Conservation (phyloP, 2,113 vertebrate genomes). For the Oncorhynchus gorbuscha region DNA sequence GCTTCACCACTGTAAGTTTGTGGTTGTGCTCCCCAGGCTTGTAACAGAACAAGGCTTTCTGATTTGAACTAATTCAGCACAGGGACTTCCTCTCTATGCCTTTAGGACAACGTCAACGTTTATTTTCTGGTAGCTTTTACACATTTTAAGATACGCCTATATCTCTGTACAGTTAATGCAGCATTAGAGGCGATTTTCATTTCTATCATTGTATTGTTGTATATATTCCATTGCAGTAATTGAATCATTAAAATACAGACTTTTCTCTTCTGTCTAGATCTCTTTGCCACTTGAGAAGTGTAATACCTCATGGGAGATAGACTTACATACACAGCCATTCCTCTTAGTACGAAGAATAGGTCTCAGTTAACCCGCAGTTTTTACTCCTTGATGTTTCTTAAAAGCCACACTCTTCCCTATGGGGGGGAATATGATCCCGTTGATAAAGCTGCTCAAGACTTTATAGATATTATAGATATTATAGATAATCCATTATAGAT, state of each 20-base stretch:
- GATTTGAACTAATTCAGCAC: neutral
- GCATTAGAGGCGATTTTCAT: slow-evolving; percentile 3
- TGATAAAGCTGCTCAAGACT: neutral
- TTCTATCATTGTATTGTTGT: slow-evolving; percentile 33
- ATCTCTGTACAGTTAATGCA: slow-evolving; percentile 29
- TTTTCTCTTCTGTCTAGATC: slow-evolving; percentile 6
- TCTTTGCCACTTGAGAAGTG: slow-evolving; percentile 9
- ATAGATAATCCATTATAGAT: neutral
- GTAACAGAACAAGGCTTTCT: neutral
- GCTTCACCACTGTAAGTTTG: slow-evolving; percentile 15
- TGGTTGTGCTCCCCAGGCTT: neutral
- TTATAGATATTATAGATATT: neutral
- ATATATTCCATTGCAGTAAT: slow-evolving; percentile 9
- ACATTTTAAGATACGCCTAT: slow-evolving; percentile 4
- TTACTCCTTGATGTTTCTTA: neutral
- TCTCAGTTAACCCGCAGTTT: neutral
- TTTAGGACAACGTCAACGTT: slow-evolving; percentile 55
- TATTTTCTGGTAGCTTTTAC: slow-evolving; percentile 36
- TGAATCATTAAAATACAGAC: slow-evolving; percentile 33
- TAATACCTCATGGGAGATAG: slow-evolving; percentile 1
- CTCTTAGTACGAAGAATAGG: neutral
- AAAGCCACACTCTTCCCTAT: neutral
- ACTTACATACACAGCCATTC: neutral
- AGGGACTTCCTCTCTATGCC: slow-evolving; percentile 56
- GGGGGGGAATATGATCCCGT: neutral